phyloP scores from a whole-genome alignment of 2,113 vertebrate genomes.

The Saccopteryx leptura region DNA sequence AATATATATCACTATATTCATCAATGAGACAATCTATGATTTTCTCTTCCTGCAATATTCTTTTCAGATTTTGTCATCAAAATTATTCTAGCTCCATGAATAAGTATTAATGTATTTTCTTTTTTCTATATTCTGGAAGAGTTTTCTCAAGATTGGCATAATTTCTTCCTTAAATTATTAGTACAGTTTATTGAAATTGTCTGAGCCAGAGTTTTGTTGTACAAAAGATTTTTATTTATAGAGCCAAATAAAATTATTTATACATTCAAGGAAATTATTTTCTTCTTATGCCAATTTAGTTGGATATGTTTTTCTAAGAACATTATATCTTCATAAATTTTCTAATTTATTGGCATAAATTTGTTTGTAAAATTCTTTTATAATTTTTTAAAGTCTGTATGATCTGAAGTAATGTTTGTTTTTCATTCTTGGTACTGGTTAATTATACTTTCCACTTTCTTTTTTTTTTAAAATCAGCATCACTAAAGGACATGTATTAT shows the following conservation, averaged over 20 bases:
- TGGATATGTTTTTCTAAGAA: background rate
- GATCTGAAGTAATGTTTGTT: background rate
- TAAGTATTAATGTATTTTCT: background rate
- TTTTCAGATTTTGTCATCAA: background rate
- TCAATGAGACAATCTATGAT: background rate
- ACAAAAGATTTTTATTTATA: conserved; percentile 6
- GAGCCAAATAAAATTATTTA: background rate
- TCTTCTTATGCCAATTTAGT: background rate
- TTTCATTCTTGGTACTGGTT: background rate
- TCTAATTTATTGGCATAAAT: background rate
- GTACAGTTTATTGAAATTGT: background rate
- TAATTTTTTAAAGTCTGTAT: background rate
- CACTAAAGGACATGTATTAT: background rate
- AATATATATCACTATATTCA: background rate
- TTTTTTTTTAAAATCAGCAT: background rate
- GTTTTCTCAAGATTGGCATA: background rate
- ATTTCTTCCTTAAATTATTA: background rate
- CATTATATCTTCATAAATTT: background rate
- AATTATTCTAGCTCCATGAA: background rate
- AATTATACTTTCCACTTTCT: background rate
- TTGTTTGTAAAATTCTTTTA: background rate
- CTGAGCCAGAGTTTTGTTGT: background rate
- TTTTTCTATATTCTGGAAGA: background rate
- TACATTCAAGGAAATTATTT: background rate
- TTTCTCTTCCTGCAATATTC: background rate